Base-by-base conservation (phyloP, 2,888 invertebrate genomes). In the Thymelicus acteon region DNA sequence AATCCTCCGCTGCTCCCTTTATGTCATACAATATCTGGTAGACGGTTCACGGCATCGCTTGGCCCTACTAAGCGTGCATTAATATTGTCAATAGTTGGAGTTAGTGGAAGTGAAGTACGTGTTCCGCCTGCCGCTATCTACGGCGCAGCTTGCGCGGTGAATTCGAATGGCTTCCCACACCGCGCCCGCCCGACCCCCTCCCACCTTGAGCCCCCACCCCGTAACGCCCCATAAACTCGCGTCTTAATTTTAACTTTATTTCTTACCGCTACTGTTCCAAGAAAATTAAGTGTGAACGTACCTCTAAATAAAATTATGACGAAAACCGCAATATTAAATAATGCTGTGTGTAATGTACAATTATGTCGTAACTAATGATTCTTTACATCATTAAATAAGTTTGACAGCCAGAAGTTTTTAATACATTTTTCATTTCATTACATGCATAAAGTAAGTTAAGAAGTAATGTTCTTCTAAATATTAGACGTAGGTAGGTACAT, bases 241-340 rank as follows among this genome's bases (percentile, higher is more conserved):
- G 91, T 92, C 93, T 93, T 93, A 92, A 92, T 93, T 93, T 93
- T 92, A 92, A 93, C 92, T 93, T 92, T 93, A 93, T 92, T 93
- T 91, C 91, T 91, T 89, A 91, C 91, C 89, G 89, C 90, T 85
- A 84, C 91, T 91, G 88, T 90, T 90, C 83, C 84, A 87, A 89
- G 87, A 91, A 91, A 92, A 93, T 93, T 93, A 92, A 91, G 92
- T 93, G 92, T 87, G 89, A 92, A 91, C 88, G 89, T 88, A 90
- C 87, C 87, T 86, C 83, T 86, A 82, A 88, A 87, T 57, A 31
- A 57, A 57, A 13, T 57, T 37, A 57, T 57, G 57, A 57, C 24
- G 54, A 54, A 24, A 24, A 24, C 5, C 3, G 54, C 54, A 54
- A 54, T 31, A 10, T 54, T 54, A 54, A 54, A 54, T 54, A 15